Base-by-base conservation (phyloP, 2,888 invertebrate genomes). In the Euproctis similis region DNA sequence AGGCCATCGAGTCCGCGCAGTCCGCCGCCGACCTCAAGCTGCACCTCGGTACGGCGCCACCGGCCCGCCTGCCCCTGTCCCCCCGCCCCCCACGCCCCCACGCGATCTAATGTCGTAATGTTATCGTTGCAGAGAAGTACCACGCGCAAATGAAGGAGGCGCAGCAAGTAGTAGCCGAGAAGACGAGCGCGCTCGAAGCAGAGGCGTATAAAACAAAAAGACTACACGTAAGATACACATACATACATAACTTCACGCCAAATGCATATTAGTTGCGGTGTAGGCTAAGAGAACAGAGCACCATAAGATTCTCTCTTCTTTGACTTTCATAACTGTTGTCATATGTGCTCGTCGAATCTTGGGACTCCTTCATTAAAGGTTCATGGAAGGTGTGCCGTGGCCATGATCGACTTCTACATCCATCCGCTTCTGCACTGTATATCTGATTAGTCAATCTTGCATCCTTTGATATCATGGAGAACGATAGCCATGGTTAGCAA, bases 61-160 rank as follows among this genome's bases (percentile, higher is more conserved):
- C 16, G 4, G 16, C 16, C 16, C 16, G 7, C 16, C 16, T 16
- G 16, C 4, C 4, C 16, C 4, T 7, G 16, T 7, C 16, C 16
- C 16, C 16, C 16, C 4, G 4, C 16, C 16, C 7, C 16, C 16
- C 16, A 16, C 16, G 16, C 4, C 16, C 4, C 16, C 16, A 5
- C 16, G 16, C 16, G 16, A n/a, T n/a, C n/a, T n/a, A n/a, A n/a
- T n/a, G n/a, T n/a, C n/a, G n/a, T n/a, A n/a, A n/a, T n/a, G n/a
- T n/a, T 20, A 20, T 8, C 4, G 11, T 50, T 76, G 9, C 72
- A 89, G 98, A 98, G 74, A 98, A 98, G 75, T 97, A 98, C 71
- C 96, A 97, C 76, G 93, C 97, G 4, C 98, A 98, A 82, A 94
- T 98, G 92, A 97, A 96, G 59, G 98, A 98, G 70, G 96, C 97